Base-by-base conservation (phyloP, 2,888 invertebrate genomes). In the Dryocosmus kuriphilus region DNA sequence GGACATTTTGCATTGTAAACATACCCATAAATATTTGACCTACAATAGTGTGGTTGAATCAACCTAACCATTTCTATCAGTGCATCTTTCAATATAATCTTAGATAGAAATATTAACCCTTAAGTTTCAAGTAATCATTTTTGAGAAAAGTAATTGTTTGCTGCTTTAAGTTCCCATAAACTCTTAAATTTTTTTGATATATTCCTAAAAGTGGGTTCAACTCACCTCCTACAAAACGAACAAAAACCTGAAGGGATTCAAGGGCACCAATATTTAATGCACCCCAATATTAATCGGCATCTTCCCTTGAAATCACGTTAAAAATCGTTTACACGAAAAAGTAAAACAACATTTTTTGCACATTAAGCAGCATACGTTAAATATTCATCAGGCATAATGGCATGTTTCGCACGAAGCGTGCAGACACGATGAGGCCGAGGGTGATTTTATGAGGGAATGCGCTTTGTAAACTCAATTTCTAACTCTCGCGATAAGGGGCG, bases 401-500 rank as follows among this genome's bases (percentile, higher is more conserved):
- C 57, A 74, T 74, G 74, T 61, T 57, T 60, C 38, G 61, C 35
- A 74, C 74, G 74, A 74, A 74, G 22, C 51, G 71, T 71, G 51
- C 71, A 71, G 71, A 71, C 71, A 51, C 65, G 67, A 71, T 60
- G 74, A 79, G 76, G 79, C 60, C 77, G 77, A 77, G 78, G 76
- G 78, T 80, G 80, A 82, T 81, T 83, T 79, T 80, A 81, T 81
- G 83, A 82, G 80, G 80, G 83, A 81, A 77, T 79, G 81, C 84
- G 80, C 83, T 84, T 85, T 84, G 85, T 85, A 87, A 88, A 88
- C 88, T 88, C 86, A 87, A 86, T 88, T 88, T 86, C 86, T 82
- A 84, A 85, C 85, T 85, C 81, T 77, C 79, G 79, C 77, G 87
- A 88, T 87, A 88, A 86, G 87, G 85, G 81, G 73, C 82, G 85